Evolutionary conservation across 2,888 invertebrate species (phyloP), one percentile per base, ranked within the genome.

Genomic region (Eupeodes luniger): DNA sequence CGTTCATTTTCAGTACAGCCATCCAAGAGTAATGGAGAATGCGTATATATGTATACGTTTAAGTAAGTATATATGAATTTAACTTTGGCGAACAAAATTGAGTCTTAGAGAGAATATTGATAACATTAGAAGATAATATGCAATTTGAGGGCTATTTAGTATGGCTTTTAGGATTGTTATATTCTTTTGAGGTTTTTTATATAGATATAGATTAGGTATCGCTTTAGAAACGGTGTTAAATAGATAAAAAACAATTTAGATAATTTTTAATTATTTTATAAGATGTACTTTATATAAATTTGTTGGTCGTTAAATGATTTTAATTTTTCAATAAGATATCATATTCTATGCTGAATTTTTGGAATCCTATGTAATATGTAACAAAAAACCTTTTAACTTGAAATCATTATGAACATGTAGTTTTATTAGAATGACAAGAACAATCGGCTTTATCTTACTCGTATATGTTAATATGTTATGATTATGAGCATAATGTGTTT

Each of bases 91-190:
- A 64, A 62, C 53, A 57, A 67, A 64, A 72, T 76, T 74, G 67
- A 81, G 61, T 74, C 67, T 78, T 78, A 61, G 64, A 67, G 55
- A 57, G 72, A 61, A 78, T 74, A 70, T 61, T 77, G 81, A 81
- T 81, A 85, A 74, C 77, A 77, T 85, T 74, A 81, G 85, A 77
- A 81, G 76, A 77, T 85, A 81, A 81, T 81, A 81, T 77, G 81
- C 57, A 81, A 85, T 81, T 81, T 81, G 66, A 66, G 81, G 85
- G 66, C 70, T 85, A 75, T 77, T 85, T 85, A 81, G 85, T 77
- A 40, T 40, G 85, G 81, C 59, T 78, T 40, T 51, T 36, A 16
- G 10, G 53, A 16, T 51, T 67, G 34, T 57, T 57, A 40, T 70
- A 27, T 47, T 19, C 44, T 16, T 51, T 67, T 3, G n/a, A 53